Percentiles rank a stretch among this genome's conserved stretches.
Evolutionary conservation across 1,140 invertebrate genomes (phyloP).

Genomic region (Drosophila willistoni): DNA sequence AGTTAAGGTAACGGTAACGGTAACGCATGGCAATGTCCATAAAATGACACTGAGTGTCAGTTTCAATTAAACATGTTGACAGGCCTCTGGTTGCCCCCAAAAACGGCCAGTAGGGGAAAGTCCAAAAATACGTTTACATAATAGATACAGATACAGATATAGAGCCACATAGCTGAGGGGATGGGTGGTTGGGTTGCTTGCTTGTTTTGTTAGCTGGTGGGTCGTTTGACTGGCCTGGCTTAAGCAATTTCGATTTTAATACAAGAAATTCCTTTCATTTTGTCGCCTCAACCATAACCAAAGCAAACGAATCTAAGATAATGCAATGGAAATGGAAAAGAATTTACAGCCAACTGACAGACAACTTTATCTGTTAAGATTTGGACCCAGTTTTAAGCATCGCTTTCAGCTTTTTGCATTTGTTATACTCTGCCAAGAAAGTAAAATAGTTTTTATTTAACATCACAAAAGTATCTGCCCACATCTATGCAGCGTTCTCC

Average conservation of each 20-base stretch:
- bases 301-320: conserved; percentile 21
- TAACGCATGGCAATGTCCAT: conserved; percentile 79
- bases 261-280: conserved; percentile 74
- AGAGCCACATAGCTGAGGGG: conserved; percentile 23
- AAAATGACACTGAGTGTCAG: conserved; percentile 82
- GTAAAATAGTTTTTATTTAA: not conserved
- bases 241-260: conserved; percentile 74
- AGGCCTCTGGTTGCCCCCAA: conserved; percentile 68
- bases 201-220: not conserved
- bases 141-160: not conserved
- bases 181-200: conserved; percentile 25
- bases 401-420: conserved; percentile 32
- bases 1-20: conserved; percentile 56
- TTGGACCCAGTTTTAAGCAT: conserved; percentile 31
- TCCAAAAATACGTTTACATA: conserved; percentile 30
- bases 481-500: no score
- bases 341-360: conserved; percentile 39
- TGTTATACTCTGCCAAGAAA: conserved; percentile 1
- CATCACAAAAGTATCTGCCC: no score
- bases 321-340: conserved; percentile 21
- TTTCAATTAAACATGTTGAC: conserved; percentile 83
- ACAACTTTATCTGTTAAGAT: conserved; percentile 64
- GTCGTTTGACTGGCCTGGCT: conserved; percentile 22
- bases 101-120: conserved; percentile 8
- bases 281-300: conserved; percentile 57